phyloP scores from a whole-genome alignment of 2,113 vertebrate genomes.

The Notarius lentiginosus region DNA sequence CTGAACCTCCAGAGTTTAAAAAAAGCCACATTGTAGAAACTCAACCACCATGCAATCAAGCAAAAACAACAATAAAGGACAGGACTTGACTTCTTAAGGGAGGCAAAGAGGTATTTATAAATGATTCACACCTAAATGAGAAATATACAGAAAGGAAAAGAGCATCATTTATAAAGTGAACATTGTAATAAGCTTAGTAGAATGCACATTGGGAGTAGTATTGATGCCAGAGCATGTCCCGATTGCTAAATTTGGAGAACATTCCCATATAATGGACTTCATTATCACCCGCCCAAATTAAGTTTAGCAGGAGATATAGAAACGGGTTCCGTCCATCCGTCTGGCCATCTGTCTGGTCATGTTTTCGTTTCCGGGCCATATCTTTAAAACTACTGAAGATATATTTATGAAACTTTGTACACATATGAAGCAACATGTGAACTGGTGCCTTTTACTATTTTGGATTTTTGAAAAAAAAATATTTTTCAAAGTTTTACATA shows the following conservation, averaged over 20 bases:
- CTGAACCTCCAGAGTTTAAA: constrained; percentile 43
- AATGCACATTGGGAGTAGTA: background rate
- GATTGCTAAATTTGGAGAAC: background rate
- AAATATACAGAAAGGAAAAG: background rate
- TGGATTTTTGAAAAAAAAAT: no score
- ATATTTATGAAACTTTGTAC: no score
- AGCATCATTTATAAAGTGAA: background rate
- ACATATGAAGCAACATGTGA: no score
- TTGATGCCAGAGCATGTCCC: background rate
- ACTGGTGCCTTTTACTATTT: no score
- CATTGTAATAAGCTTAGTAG: background rate
- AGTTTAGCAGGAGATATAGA: no score
- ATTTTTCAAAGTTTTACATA: no score
- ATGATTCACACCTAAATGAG: background rate
- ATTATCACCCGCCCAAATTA: no score
- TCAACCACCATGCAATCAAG: constrained; percentile 37
- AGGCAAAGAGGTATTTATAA: background rate
- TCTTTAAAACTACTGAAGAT: no score
- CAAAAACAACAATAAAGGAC: constrained; percentile 42
- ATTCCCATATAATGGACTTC: background rate
- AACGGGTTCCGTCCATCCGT: no score
- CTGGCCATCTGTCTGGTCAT: no score
- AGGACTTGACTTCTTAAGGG: constrained; percentile 14
- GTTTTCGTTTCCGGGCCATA: no score
- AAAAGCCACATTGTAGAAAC: constrained; percentile 50